A percentile compares a stretch with the other conserved stretches of the same genome.
These are phyloP conservation scores for Geotrypetes seraphini DNA, from an alignment of 2,797 vertebrate genomes.

Conservation along the genomic window DNA sequence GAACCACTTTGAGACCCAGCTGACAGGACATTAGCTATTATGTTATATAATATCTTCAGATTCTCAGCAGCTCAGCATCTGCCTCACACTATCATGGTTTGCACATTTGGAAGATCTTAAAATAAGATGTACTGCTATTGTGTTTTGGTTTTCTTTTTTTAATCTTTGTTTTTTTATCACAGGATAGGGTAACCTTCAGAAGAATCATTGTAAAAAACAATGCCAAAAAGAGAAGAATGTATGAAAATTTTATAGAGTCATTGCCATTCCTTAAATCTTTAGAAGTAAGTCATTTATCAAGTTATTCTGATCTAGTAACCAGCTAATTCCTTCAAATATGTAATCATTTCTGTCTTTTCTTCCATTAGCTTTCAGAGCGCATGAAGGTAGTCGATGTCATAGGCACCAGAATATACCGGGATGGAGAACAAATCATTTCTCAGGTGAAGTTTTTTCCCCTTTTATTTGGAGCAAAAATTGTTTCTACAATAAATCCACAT, in stretches of 20 bases:
- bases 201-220: constrained; percentile 98
- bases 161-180: constrained; percentile 22
- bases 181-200: constrained; percentile 96
- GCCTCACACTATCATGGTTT: no score
- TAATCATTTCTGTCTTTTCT: constrained; percentile 13
- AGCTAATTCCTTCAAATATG: background rate
- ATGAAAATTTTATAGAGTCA: constrained; percentile 94
- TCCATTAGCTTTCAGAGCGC: constrained; percentile 80
- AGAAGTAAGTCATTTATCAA: constrained; percentile 63
- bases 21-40: no score
- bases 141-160: constrained; percentile 2
- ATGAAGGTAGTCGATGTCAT: constrained; percentile 97
- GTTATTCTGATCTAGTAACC: constrained; percentile 11
- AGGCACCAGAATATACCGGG: constrained; percentile 78
- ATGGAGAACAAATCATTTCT: constrained; percentile 93
- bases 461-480: no score
- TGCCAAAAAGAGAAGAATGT: constrained; percentile 93
- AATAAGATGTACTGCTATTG: background rate
- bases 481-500: no score
- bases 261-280: constrained; percentile 93
- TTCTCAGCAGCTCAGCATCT: no score
- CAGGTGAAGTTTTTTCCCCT: constrained; percentile 62
- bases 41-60: no score
- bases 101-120: background rate
- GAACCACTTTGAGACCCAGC: no score